Conservation (phyloP, 2,888 invertebrate species). For the Dorcus hopei region DNA sequence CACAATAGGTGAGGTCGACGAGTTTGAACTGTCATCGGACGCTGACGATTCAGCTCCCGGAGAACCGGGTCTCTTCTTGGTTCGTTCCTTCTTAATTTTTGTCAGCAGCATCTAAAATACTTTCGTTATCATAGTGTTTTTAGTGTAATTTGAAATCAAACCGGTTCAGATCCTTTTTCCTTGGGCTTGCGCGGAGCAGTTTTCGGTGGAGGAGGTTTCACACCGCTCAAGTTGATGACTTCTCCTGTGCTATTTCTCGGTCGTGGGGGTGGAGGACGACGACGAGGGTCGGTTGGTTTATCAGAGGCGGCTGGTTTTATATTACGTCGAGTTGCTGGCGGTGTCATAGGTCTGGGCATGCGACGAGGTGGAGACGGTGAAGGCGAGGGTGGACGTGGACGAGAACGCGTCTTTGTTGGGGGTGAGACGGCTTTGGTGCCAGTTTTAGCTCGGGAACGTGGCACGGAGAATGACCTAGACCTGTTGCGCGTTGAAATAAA, state of each 20-base stretch:
- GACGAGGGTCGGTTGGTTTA: constrained; percentile 49
- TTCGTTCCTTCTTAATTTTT: constrained; percentile 47
- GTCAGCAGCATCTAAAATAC: constrained; percentile 40
- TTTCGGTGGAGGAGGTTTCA: constrained; percentile 52
- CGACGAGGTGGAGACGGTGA: constrained; percentile 51
- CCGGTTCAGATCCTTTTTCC: constrained; percentile 49
- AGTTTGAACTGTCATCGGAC: constrained; percentile 58
- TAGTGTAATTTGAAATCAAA: constrained; percentile 19
- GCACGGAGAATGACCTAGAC: constrained; percentile 59
- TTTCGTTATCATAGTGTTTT: neutral
- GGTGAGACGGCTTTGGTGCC: constrained; percentile 34
- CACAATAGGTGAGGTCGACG: constrained; percentile 60
- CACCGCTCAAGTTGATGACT: constrained; percentile 44
- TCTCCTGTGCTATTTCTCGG: constrained; percentile 55
- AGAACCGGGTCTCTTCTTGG: constrained; percentile 48
- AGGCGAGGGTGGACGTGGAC: constrained; percentile 51
- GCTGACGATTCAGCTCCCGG: constrained; percentile 56
- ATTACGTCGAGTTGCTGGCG: constrained; percentile 37
- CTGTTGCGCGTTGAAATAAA: constrained; percentile 33
- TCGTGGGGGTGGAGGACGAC: constrained; percentile 54
- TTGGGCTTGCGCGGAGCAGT: constrained; percentile 47
- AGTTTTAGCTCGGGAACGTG: constrained; percentile 37
- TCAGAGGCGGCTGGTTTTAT: constrained; percentile 34
- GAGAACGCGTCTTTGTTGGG: constrained; percentile 53
- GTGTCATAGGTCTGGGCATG: constrained; percentile 52